Evolutionary conservation across 2,888 invertebrate genomes (phyloP).

Genomic region (Minunthozetes semirufus): DNA sequence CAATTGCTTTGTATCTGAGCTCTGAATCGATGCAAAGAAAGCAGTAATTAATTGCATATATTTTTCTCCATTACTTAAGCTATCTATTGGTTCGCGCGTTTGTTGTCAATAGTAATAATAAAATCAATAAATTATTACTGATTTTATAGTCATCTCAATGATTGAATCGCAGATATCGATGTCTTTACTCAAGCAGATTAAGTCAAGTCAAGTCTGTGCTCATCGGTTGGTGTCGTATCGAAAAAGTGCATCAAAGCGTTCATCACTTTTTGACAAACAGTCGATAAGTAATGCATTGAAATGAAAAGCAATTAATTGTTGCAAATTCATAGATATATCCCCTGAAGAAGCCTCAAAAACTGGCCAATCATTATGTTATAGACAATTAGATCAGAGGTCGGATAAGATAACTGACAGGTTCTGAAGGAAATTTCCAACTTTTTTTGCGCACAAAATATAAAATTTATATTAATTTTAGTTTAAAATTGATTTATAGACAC

Average conservation of each 20-base stretch:
- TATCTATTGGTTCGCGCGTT: neutral
- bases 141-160: conserved; percentile 55
- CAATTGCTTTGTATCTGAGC: too few species aligned
- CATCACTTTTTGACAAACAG: neutral
- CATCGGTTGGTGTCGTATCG: conserved; percentile 46
- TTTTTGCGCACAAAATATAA: too few species aligned
- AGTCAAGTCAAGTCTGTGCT: conserved; percentile 44
- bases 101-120: neutral
- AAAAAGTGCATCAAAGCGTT: conserved; percentile 47
- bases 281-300: neutral
- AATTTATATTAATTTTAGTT: too few species aligned
- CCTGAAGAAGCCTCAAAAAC: conserved; percentile 76
- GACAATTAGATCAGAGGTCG: conserved; percentile 57
- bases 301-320: neutral
- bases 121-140: conserved; percentile 27
- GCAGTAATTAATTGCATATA: neutral
- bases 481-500: too few species aligned
- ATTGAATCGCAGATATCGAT: conserved; percentile 58
- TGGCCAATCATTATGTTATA: conserved; percentile 45
- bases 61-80: neutral
- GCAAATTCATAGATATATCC: conserved; percentile 56
- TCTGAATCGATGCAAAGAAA: neutral
- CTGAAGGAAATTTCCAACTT: too few species aligned
- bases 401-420: neutral
- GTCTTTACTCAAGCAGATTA: conserved; percentile 48